Evolutionary conservation across 2,797 vertebrate species (phyloP), one percentile per base, ranked within the genome.

Genomic region (Cygnus olor): DNA sequence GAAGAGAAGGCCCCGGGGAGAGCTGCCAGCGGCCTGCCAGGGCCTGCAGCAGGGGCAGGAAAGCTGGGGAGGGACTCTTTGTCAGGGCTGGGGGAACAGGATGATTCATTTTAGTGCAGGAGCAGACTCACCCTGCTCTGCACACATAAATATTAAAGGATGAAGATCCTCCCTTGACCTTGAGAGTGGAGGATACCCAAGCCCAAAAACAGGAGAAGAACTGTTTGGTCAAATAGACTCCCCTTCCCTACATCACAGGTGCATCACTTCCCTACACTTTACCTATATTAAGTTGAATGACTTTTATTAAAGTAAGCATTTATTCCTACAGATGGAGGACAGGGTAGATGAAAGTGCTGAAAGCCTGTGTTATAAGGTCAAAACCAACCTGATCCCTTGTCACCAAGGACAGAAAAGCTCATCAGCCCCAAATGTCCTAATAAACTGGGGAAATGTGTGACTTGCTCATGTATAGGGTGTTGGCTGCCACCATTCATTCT

Each of bases 211-310:
- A 81, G 34, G 32, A 76, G 84, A 24, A 73, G 4, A 21, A 79
- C 2, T 2, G 5, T 42, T 69, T 10, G 10, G 34, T 36, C 58
- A 86, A 14, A 11, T 1, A 61, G 25, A 4, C 3, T 27, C 28
- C 20, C 9, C 1, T 74, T 9, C 24, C 0, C 0, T 47, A 34
- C 6, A 22, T 54, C 76, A 49, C 32, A 53, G 44, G 7, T 4
- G 1, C 3, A 0, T 10, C 3, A 1, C 11, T n/a, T 80, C 80
- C 25, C 36, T 49, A n/a, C 22, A 32, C 4, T 5, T 8, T 10
- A 28, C 42, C 57, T n/a, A 13, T 12, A 76, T 34, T 44, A 49
- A 74, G 10, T 15, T 2, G 10, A 16, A 58, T 38, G 3, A 34
- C 70, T 76, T 51, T 64, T 70, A 91, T 21, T 51, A 38, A 64